A percentile compares a stretch with the other conserved stretches of the same genome.
Conservation (phyloP, 2,113 vertebrate genomes). For the Alligator mississippiensis region DNA sequence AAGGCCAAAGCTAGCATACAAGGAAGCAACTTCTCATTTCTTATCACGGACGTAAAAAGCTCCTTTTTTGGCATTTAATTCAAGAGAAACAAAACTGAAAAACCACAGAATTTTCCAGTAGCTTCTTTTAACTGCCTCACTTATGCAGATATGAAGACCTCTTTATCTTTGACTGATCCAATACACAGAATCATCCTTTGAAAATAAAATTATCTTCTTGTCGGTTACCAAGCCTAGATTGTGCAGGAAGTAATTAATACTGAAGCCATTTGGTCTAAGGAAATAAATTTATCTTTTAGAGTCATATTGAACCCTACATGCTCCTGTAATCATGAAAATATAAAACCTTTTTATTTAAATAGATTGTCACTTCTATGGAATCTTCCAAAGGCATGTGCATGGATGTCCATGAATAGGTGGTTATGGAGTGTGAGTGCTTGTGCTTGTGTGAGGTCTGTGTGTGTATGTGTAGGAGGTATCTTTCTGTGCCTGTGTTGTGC, state of each 20-base stretch:
- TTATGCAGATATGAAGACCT: background rate
- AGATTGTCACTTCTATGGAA: too few species aligned
- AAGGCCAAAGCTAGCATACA: background rate
- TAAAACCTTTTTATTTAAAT: background rate
- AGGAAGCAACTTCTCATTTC: slow-evolving; percentile 25
- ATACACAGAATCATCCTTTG: fast-evolving
- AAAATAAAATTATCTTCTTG: background rate
- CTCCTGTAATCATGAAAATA: background rate
- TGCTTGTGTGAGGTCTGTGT: too few species aligned
- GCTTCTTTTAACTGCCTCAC: background rate
- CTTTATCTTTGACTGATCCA: background rate
- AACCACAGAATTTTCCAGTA: background rate
- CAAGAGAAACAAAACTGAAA: slow-evolving; percentile 11
- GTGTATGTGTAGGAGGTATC: too few species aligned
- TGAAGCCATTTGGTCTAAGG: background rate
- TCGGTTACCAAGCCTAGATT: background rate
- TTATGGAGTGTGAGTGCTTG: too few species aligned
- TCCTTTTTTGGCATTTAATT: slow-evolving; percentile 15
- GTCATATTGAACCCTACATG: background rate
- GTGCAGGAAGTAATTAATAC: background rate
- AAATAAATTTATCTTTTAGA: background rate
- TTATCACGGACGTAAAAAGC: background rate
- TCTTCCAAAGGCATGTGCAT: too few species aligned
- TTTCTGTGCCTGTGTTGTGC: too few species aligned
- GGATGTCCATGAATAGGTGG: too few species aligned